Conservation (phyloP, 2,888 invertebrate genomes). For the Euproctis similis region DNA sequence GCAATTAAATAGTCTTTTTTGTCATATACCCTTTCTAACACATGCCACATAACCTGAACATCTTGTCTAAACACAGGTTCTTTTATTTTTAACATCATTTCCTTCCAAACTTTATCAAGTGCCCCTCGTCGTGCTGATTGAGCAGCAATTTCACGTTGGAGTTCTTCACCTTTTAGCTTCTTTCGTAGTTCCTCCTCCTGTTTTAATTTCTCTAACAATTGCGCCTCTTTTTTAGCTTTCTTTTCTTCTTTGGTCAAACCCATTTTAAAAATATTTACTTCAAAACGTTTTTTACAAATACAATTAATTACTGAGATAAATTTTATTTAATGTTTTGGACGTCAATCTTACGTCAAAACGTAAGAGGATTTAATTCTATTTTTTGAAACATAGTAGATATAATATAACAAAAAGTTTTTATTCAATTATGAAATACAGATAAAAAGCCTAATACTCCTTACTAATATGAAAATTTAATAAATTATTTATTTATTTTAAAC, state of each 20-base stretch:
- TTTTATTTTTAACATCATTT: slow-evolving; percentile 58
- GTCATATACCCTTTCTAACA: slow-evolving; percentile 71
- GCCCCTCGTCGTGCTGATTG: slow-evolving; percentile 40
- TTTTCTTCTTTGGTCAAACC: slow-evolving; percentile 51
- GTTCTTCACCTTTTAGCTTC: slow-evolving; percentile 43
- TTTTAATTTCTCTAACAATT: slow-evolving; percentile 42
- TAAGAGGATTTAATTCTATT: too few relatives aligned
- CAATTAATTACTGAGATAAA: not conserved
- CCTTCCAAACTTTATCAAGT: slow-evolving; percentile 51
- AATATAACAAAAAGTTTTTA: too few relatives aligned
- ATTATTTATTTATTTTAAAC: too few relatives aligned
- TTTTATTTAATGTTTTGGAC: too few relatives aligned
- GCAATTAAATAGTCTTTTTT: slow-evolving; percentile 77
- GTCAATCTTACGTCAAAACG: too few relatives aligned
- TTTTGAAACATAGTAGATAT: too few relatives aligned
- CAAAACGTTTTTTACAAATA: not conserved
- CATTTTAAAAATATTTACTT: slow-evolving; percentile 26
- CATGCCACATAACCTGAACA: slow-evolving; percentile 57
- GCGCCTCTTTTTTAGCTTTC: slow-evolving; percentile 53
- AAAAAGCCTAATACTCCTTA: too few relatives aligned
- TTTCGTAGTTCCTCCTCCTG: slow-evolving; percentile 39
- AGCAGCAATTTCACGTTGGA: slow-evolving; percentile 49
- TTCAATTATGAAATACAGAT: too few relatives aligned
- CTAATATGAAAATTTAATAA: too few relatives aligned
- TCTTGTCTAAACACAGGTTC: slow-evolving; percentile 57